Evolutionary conservation across 2,113 vertebrate genomes (phyloP), one percentile per base, ranked within the genome.

Genomic region (Tenebrosternarchus preto): DNA sequence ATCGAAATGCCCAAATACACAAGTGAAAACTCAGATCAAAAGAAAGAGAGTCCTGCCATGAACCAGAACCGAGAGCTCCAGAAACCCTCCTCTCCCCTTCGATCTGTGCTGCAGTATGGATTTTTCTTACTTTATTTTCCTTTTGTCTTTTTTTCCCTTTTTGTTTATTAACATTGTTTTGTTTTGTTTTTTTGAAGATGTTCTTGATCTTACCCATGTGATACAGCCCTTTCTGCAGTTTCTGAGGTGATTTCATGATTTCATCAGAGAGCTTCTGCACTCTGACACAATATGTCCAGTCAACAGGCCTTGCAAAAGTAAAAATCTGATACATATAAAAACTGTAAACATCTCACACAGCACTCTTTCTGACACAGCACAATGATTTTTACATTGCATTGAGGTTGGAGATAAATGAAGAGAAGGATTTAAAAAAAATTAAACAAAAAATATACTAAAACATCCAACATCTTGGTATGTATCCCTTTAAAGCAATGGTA

Each of bases 11-110:
- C 86, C 64, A 72, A 87, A 86, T 76, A 85, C 88, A 88, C 89
- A 88, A 88, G 78, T 87, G 84, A 90, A 86, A 89, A 86, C 85
- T 91, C 73, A 87, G 86, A 87, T 90, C 86, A 88, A 88, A 88
- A 77, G 53, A 70, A 60, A 36, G 39, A 16, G 20, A 77, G 87
- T 87, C 86, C 86, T 84, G 83, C 80, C 74, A 61, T 85, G 87
- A 88, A 87, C 86, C 85, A 84, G 80, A 53, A 80, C 73, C 83
- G 69, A 71, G 43, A 67, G 29, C 66, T 33, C 70, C 73, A 78
- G 56, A 78, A 66, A 59, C 53, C 29, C 16, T 74, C 56, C 22
- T 11, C 27, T 76, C 68, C 61, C 39, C 50, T 61, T 46, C 78
- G 22, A 71, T 50, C 25, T 43, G 67, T 11, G 25, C 69, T 60